These are phyloP conservation scores for Strix uralensis DNA, from an alignment of 2,113 vertebrate genomes.

Conservation along the genomic window DNA sequence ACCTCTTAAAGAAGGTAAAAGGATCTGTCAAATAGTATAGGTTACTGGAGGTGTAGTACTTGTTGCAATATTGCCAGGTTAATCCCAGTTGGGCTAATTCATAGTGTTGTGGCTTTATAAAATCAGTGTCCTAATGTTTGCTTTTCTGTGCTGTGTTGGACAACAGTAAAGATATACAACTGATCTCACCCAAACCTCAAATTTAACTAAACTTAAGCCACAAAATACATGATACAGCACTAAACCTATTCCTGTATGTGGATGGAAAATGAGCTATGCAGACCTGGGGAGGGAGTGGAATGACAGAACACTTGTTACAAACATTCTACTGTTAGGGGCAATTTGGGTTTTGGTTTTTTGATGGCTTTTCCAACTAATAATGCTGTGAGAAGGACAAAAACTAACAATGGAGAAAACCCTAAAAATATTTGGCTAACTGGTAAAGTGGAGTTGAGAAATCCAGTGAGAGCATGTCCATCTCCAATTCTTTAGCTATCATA, in stretches of 20 bases:
- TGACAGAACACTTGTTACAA: background rate
- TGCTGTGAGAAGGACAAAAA: background rate
- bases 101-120: background rate
- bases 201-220: background rate
- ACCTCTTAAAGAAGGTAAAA: background rate
- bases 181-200: background rate
- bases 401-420: background rate
- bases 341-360: background rate
- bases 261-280: background rate
- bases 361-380: background rate
- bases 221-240: background rate
- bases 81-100: background rate
- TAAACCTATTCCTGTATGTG: background rate
- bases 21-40: background rate
- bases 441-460: background rate
- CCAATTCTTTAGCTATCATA: background rate
- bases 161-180: background rate
- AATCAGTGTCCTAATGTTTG: background rate
- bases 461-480: fast-evolving
- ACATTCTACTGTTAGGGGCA: background rate
- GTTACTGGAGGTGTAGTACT: background rate
- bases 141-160: background rate
- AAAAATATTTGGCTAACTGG: background rate
- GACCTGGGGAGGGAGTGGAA: background rate
- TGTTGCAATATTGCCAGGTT: background rate